phyloP scores from a whole-genome alignment of 2,797 vertebrate genomes.

The Rhinella marina region DNA sequence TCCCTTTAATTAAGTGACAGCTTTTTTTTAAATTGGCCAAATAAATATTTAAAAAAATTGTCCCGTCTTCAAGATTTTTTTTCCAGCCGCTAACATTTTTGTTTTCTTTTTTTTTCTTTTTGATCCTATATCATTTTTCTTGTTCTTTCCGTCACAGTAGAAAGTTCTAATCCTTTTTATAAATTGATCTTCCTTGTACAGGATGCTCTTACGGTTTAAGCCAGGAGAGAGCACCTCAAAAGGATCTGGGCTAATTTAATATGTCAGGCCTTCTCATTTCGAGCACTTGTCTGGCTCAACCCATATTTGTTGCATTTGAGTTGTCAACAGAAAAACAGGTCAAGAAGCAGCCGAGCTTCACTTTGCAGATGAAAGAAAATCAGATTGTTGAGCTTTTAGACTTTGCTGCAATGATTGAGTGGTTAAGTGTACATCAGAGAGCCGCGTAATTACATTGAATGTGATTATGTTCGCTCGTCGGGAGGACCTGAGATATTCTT shows the following conservation, averaged over 20 bases:
- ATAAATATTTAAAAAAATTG: not conserved
- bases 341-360: slow-evolving; percentile 39
- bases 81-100: no score
- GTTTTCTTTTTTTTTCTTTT: no score
- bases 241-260: slow-evolving; percentile 56
- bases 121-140: not conserved
- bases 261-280: slow-evolving; percentile 60
- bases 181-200: slow-evolving; percentile 59
- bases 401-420: slow-evolving; percentile 52
- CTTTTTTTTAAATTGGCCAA: no score
- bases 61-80: not conserved
- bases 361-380: slow-evolving; percentile 58
- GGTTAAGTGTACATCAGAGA: slow-evolving; percentile 61
- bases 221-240: slow-evolving; percentile 51
- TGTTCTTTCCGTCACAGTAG: slow-evolving; percentile 26
- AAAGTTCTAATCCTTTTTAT: slow-evolving; percentile 52
- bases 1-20: no score
- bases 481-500: slow-evolving; percentile 24
- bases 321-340: slow-evolving; percentile 61
- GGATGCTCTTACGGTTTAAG: slow-evolving; percentile 43
- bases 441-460: slow-evolving; percentile 49
- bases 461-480: slow-evolving; percentile 49
- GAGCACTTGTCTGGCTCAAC: slow-evolving; percentile 56
- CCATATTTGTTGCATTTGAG: slow-evolving; percentile 60
- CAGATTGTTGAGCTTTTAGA: slow-evolving; percentile 56